phyloP scores from a whole-genome alignment of 2,113 vertebrate genomes.

The Tenebrosternarchus preto region DNA sequence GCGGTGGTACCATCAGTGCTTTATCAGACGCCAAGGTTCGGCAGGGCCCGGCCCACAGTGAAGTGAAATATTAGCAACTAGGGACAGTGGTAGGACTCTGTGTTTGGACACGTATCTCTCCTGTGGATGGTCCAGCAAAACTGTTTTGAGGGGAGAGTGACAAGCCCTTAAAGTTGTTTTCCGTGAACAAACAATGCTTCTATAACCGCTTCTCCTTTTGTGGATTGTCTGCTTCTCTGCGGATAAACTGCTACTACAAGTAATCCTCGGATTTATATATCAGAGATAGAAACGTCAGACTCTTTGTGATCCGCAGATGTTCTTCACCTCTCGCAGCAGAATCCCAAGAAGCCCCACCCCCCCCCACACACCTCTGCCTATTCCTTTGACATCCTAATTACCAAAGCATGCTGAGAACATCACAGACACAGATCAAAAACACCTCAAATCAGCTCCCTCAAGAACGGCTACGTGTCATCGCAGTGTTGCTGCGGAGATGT shows the following conservation, averaged over 20 bases:
- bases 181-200: not conserved
- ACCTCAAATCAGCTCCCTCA: constrained; percentile 55
- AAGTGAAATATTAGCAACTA: constrained; percentile 67
- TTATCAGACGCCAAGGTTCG: constrained; percentile 66
- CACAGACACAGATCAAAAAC: constrained; percentile 56
- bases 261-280: constrained; percentile 4
- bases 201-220: not conserved
- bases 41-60: constrained; percentile 66
- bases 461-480: constrained; percentile 43
- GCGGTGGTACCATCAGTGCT: constrained; percentile 73
- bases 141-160: not conserved
- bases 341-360: constrained; percentile 4
- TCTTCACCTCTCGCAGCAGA: too few species aligned
- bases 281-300: not conserved
- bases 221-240: not conserved
- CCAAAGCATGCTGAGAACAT: constrained; percentile 43
- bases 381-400: constrained; percentile 50
- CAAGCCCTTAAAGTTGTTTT: not conserved
- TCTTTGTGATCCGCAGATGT: not conserved
- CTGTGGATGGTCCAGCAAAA: not conserved
- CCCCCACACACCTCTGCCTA: not conserved
- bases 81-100: constrained; percentile 32
- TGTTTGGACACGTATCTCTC: not conserved
- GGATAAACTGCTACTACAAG: not conserved
- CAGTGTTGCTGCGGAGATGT: too few species aligned